Conservation (phyloP, 2,888 invertebrate genomes). For the Bellardia pandia region DNA sequence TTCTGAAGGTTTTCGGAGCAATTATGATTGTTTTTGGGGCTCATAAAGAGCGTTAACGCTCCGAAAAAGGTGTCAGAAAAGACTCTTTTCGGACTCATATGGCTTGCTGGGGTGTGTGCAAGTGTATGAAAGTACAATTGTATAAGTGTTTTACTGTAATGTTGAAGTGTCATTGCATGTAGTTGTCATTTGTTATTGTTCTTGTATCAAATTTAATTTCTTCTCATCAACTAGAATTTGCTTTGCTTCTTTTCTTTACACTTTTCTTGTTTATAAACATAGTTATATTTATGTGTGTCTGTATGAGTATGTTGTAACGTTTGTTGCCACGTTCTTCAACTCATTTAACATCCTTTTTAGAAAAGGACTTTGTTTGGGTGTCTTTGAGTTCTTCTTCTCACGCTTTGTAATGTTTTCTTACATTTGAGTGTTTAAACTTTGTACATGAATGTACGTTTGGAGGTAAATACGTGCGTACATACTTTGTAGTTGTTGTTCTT, state of each 20-base stretch:
- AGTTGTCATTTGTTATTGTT: slow-evolving; percentile 70
- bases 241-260: slow-evolving; percentile 9
- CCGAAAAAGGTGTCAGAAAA: too few species aligned
- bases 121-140: slow-evolving; percentile 42
- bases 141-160: slow-evolving; percentile 59
- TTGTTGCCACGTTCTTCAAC: slow-evolving; percentile 57
- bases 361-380: slow-evolving; percentile 53
- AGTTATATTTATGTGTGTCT: neutral
- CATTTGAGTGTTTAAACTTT: slow-evolving; percentile 43
- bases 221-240: slow-evolving; percentile 62
- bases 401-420: slow-evolving; percentile 13
- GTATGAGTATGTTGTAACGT: slow-evolving; percentile 20
- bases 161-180: slow-evolving; percentile 70
- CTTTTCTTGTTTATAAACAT: neutral
- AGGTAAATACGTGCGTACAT: neutral
- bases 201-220: slow-evolving; percentile 71
- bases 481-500: slow-evolving; percentile 2
- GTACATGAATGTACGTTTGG: slow-evolving; percentile 40
- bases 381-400: slow-evolving; percentile 31
- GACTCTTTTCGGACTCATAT: too few species aligned
- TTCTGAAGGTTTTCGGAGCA: too few species aligned
- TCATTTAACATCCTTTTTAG: slow-evolving; percentile 61
- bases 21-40: too few species aligned
- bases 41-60: too few species aligned
- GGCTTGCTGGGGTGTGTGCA: too few species aligned